A percentile compares a stretch with the other conserved stretches of the same genome.
phyloP scores from a whole-genome alignment of 2,113 vertebrate species.

The Phaethon lepturus region DNA sequence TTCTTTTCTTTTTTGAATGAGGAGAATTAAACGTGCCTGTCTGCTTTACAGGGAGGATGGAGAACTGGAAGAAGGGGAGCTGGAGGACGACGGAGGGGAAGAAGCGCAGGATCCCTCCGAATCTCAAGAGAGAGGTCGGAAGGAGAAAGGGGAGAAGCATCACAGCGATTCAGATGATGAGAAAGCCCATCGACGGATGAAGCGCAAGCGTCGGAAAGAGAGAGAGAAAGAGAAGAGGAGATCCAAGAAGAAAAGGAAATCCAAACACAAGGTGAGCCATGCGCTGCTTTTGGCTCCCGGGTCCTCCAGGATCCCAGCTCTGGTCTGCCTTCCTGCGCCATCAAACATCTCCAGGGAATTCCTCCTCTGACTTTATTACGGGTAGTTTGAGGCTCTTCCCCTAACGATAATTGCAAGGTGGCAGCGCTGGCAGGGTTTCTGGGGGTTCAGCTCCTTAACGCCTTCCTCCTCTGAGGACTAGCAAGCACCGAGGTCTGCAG shows the following conservation, averaged over 20 bases:
- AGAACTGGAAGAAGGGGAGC: slow-evolving; percentile 87
- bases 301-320: background rate
- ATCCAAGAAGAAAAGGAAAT: slow-evolving; percentile 89
- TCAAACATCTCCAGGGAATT: background rate
- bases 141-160: slow-evolving; percentile 85
- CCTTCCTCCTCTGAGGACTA: background rate
- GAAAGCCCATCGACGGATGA: slow-evolving; percentile 86
- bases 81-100: slow-evolving; percentile 84
- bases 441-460: background rate
- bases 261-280: slow-evolving; percentile 89
- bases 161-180: slow-evolving; percentile 87
- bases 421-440: background rate
- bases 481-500: background rate
- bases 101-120: slow-evolving; percentile 53
- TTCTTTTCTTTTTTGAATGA: background rate
- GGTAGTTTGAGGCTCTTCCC: background rate
- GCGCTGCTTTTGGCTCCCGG: fast-evolving
- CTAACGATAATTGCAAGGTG: background rate
- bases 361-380: fast-evolving
- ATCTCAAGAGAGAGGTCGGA: slow-evolving; percentile 54
- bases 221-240: slow-evolving; percentile 86
- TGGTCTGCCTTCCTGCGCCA: background rate
- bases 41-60: slow-evolving; percentile 86
- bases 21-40: background rate
- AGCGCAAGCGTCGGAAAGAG: slow-evolving; percentile 90